A percentile compares a stretch with the other conserved stretches of the same genome.
Evolutionary conservation across 2,888 invertebrate genomes (phyloP).

Genomic region (Heliconius erato): DNA sequence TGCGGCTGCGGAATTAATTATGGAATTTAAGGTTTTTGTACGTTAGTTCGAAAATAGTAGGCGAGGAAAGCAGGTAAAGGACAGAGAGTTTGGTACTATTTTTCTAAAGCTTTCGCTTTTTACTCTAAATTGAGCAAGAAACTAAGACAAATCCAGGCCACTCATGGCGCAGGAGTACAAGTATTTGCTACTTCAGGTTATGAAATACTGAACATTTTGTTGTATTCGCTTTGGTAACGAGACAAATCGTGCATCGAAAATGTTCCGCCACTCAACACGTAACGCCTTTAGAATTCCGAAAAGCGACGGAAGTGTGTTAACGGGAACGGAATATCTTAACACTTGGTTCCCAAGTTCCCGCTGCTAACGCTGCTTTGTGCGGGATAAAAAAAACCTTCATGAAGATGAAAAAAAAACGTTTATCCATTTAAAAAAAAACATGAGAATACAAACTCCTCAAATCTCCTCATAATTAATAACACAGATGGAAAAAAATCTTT

Average conservation of each 20-base stretch:
- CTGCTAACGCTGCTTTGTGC: not conserved
- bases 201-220: not conserved
- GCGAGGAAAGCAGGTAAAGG: not conserved
- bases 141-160: not conserved
- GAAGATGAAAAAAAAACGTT: not conserved
- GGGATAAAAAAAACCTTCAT: not conserved
- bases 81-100: not conserved
- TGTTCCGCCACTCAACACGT: not conserved
- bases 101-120: not conserved
- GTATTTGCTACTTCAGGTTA: not conserved
- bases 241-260: not conserved
- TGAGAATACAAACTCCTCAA: slow-evolving; percentile 26
- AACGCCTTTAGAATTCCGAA: not conserved
- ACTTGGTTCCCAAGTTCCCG: not conserved
- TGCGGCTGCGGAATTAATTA: slow-evolving; percentile 23
- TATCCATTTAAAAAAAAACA: not conserved
- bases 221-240: not conserved
- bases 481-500: slow-evolving; percentile 54
- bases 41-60: not conserved
- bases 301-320: not conserved
- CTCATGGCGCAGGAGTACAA: not conserved
- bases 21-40: slow-evolving; percentile 20
- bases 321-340: not conserved
- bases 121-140: too few relatives aligned
- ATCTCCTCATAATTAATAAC: slow-evolving; percentile 51